Conservation (phyloP, 2,888 invertebrate genomes). For the Athetis lepigone region DNA sequence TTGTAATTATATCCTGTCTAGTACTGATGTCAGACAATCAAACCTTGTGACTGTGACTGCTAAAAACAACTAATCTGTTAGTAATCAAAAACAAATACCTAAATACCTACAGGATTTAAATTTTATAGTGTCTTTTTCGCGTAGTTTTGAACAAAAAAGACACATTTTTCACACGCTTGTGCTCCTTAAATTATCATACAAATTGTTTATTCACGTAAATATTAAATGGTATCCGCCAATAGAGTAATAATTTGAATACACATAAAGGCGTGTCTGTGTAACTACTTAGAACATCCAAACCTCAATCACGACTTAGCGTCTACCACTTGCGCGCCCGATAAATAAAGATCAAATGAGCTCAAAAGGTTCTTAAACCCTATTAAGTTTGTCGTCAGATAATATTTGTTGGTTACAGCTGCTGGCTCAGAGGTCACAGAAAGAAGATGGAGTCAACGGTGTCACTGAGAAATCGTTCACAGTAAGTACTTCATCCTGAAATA, state of each 20-base stretch:
- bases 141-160: no score
- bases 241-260: neutral
- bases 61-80: no score
- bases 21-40: no score
- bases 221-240: conserved; percentile 2
- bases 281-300: conserved; percentile 2
- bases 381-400: conserved; percentile 5
- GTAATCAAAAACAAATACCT: no score
- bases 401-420: conserved; percentile 91
- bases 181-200: neutral
- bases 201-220: conserved; percentile 6
- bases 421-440: conserved; percentile 92
- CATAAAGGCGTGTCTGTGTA: neutral
- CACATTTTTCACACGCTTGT: neutral
- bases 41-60: no score
- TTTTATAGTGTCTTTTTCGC: no score
- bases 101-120: no score
- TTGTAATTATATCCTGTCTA: conserved; percentile 8
- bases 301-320: conserved; percentile 3
- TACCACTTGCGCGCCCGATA: no score
- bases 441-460: conserved; percentile 93
- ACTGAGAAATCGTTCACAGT: conserved; percentile 92
- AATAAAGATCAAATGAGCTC: no score
- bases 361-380: no score
- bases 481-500: conserved; percentile 67